phyloP scores from a whole-genome alignment of 1,140 invertebrate species.

The Drosophila virilis region DNA sequence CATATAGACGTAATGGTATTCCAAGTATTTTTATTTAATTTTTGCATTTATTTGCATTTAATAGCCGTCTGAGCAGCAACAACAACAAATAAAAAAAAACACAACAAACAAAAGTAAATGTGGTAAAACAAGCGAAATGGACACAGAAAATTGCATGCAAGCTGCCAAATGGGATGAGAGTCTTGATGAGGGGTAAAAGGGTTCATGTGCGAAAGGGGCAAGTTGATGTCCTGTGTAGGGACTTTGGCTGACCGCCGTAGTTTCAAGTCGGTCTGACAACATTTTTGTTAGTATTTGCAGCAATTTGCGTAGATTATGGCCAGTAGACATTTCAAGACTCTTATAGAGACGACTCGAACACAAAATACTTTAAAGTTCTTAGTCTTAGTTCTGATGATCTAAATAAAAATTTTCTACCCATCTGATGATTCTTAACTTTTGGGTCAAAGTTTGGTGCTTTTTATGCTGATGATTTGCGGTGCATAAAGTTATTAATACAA shows the following conservation, averaged over 20 bases:
- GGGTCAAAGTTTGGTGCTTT: slow-evolving; percentile 32
- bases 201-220: background rate
- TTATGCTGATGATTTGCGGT: slow-evolving; percentile 68
- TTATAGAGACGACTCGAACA: background rate
- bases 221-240: background rate
- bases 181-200: background rate
- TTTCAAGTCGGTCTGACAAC: slow-evolving; percentile 25
- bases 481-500: slow-evolving; percentile 61
- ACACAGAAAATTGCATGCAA: slow-evolving; percentile 65
- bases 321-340: slow-evolving; percentile 7
- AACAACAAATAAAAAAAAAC: slow-evolving; percentile 35
- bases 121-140: slow-evolving; percentile 39
- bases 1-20: slow-evolving; percentile 61
- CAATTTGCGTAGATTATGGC: slow-evolving; percentile 50
- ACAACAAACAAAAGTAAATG: slow-evolving; percentile 32
- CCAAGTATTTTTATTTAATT: slow-evolving; percentile 78
- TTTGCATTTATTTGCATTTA: slow-evolving; percentile 79
- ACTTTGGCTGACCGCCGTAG: slow-evolving; percentile 17
- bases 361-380: background rate
- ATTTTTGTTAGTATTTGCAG: background rate
- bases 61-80: slow-evolving; percentile 38
- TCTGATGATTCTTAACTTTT: too few relatives aligned
- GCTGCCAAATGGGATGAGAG: slow-evolving; percentile 23
- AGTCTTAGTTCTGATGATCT: too few relatives aligned
- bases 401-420: too few relatives aligned